Evolutionary conservation across 2,113 vertebrate genomes (phyloP), one percentile per base, ranked within the genome.

Genomic region (Carassius auratus): DNA sequence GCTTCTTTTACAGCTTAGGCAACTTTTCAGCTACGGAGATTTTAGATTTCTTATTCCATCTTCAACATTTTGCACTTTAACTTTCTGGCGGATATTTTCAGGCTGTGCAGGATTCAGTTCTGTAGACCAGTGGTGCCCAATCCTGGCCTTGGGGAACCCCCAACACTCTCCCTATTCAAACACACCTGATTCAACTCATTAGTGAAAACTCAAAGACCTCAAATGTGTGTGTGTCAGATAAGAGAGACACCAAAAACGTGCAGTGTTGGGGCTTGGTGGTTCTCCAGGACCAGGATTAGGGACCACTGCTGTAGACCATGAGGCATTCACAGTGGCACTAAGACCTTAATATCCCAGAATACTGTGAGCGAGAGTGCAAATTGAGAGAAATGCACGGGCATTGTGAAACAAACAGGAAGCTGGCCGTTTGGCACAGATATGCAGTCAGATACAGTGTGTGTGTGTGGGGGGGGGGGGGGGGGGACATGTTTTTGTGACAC

Each of bases 1-100:
- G 85, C 90, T 91, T 91, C 91, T 85, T 89, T 84, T 88, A 92
- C 93, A 88, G 89, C 89, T 86, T 90, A 69, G 87, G 90, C 92
- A 87, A 90, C 91, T 93, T 93, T 90, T 83, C 68, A 84, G 73
- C 74, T 83, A 73, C 84, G 5, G 73, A 57, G 81, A 83, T 59
- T 83, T 83, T 38, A 88, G 88, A 91, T 91, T 92, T 86, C 90
- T 81, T 59, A 21, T 38, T 68, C 50, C 13, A 15, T 52, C 50
- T 52, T 52, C 50, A 52, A 14, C 50, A 52, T 52, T 50, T 13
- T 50, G 26, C 2, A 0, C 64, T 68, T 68, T n/a, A 64, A 26
- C 38, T n/a, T 61, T 81, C 1, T 66, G 66, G 80, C 75, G 55
- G 19, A 73, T 45, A 82, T 36, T 21, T 30, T 69, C 26, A 55